phyloP scores from a whole-genome alignment of 2,888 invertebrate genomes.

The Leptinotarsa peninsularis region DNA sequence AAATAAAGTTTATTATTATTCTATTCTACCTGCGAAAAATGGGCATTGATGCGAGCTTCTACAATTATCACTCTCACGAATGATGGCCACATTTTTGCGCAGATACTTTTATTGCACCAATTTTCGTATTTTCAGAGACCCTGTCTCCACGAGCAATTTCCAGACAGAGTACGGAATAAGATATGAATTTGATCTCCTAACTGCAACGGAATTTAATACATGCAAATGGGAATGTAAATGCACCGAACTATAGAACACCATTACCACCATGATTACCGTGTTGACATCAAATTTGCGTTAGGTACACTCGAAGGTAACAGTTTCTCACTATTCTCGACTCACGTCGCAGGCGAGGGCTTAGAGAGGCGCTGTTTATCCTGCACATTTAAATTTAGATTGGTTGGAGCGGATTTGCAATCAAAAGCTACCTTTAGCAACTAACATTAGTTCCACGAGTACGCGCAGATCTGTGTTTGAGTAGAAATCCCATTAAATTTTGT shows the following conservation, averaged over 20 bases:
- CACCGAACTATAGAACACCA: not conserved
- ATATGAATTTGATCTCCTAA: not conserved
- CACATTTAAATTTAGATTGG: conserved; percentile 49
- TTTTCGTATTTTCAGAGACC: too few species aligned
- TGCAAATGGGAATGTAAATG: conserved; percentile 1
- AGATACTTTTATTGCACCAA: too few species aligned
- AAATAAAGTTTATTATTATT: too few species aligned
- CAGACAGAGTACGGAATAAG: not conserved
- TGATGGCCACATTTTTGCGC: too few species aligned
- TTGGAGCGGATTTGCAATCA: conserved; percentile 17
- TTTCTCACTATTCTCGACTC: not conserved
- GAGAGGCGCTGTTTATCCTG: conserved; percentile 33
- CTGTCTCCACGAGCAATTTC: too few species aligned
- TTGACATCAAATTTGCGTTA: conserved; percentile 9
- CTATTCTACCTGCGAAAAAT: too few species aligned
- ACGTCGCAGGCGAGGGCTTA: not conserved
- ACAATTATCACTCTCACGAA: too few species aligned
- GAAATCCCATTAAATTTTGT: conserved; percentile 11
- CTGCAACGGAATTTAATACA: not conserved
- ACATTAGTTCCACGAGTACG: conserved; percentile 2
- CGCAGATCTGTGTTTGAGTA: conserved; percentile 4
- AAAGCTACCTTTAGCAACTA: conserved; percentile 17
- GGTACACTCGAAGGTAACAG: conserved; percentile 12
- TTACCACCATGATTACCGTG: not conserved
- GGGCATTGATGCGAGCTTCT: too few species aligned